Evolutionary conservation across 2,113 vertebrate species (phyloP), one percentile per base, ranked within the genome.

Genomic region (Lates calcarifer): DNA sequence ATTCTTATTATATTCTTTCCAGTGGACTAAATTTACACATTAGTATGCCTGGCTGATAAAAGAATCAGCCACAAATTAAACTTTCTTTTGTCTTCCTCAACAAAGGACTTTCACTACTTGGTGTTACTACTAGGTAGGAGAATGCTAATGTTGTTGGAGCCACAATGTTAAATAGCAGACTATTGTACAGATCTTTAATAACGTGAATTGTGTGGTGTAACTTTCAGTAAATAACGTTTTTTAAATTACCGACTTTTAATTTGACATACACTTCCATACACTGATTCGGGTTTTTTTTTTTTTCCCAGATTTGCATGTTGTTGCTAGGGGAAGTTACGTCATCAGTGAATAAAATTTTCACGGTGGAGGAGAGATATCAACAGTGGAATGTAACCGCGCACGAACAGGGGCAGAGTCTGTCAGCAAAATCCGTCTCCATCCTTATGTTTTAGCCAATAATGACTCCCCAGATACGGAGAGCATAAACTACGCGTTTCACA

Each of bases 291-390:
- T 33, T 37, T 37, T 47, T 20, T 77, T 69, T 77, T n/a, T n/a
- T n/a, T n/a, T n/a, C n/a, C 60, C 74, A 65, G n/a, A 77, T 17
- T 81, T 88, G 60, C 78, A 63, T 18, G 15, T 18, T 7, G 96
- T 94, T 96, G 95, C 94, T 92, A 95, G 22, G 94, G 95, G 96
- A 98, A 96, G 96, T 98, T 96, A 97, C 94, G 95, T 96, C 94
- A 95, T 77, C 45, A 53, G 53, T 79, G 43, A 75, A 91, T 77
- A 85, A 93, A 86, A 80, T 41, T 91, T 45, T 64, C 53, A 87
- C 71, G 43, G 85, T 63, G 75, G 53, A 79, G 77, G 79, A 63
- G 84, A 82, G 70, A 81, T 80, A 81, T 57, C n/a, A 41, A 17
- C 17, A 63, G 91, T 61, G 47, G 26, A 58, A 26, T 28, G 56